A percentile compares a stretch with the other conserved stretches of the same genome.
Evolutionary conservation across 2,888 invertebrate species (phyloP).

Genomic region (Drosophila anceps): DNA sequence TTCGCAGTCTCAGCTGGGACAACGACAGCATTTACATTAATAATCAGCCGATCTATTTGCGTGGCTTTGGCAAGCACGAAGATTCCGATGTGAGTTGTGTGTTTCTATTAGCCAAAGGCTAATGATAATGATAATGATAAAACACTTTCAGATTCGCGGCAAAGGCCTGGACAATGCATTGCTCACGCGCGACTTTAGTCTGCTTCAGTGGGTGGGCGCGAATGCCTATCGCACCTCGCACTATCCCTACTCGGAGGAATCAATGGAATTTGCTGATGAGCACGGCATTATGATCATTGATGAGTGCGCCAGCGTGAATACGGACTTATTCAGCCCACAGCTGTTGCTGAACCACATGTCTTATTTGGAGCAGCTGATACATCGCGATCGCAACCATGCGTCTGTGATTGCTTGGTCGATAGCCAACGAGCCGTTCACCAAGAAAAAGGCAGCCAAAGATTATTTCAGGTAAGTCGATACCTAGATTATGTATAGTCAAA

Average conservation of each 20-base stretch:
- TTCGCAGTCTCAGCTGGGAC: conserved; percentile 92
- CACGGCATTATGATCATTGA: conserved; percentile 97
- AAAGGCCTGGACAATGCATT: conserved; percentile 96
- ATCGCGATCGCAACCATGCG: conserved; percentile 97
- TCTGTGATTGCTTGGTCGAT: conserved; percentile 98
- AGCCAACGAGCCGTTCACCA: conserved; percentile 95
- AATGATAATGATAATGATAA: fast-evolving
- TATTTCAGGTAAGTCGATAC: conserved; percentile 91
- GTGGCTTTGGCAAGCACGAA: conserved; percentile 98
- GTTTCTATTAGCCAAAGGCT: too few relatives aligned
- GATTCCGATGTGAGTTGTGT: conserved; percentile 91
- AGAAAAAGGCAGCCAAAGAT: conserved; percentile 88
- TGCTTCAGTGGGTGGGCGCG: conserved; percentile 97
- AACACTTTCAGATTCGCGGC: conserved; percentile 92
- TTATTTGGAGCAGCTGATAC: conserved; percentile 93
- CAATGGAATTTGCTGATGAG: conserved; percentile 96
- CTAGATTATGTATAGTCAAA: background rate
- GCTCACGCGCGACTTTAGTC: conserved; percentile 95
- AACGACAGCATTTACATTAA: conserved; percentile 92
- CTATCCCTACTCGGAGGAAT: conserved; percentile 99
- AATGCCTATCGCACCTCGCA: conserved; percentile 98
- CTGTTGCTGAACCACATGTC: conserved; percentile 92
- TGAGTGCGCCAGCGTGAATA: conserved; percentile 97
- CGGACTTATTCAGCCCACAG: conserved; percentile 89
- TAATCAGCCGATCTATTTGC: conserved; percentile 93